Percentiles rank a stretch among this genome's conserved stretches.
Conservation (phyloP, 1,140 invertebrate species). For the Pomacea maculata region DNA sequence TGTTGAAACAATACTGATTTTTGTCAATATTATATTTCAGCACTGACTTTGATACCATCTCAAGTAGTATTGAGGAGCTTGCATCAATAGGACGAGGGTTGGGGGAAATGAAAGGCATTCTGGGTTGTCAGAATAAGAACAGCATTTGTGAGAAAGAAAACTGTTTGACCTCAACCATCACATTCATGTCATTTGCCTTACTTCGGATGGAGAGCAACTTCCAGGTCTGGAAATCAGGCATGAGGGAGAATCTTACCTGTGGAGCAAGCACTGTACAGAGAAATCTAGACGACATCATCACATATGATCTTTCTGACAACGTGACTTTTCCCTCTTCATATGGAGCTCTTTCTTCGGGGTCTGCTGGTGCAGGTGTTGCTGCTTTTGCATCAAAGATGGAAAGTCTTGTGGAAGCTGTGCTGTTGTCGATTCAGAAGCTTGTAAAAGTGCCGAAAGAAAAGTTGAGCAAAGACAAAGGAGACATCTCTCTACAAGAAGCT, state of each 20-base stretch:
- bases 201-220: not conserved
- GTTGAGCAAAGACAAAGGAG: not conserved
- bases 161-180: slow-evolving; percentile 15
- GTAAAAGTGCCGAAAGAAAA: slow-evolving; percentile 27
- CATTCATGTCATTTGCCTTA: slow-evolving; percentile 8
- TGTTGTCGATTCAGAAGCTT: slow-evolving; percentile 51
- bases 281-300: too few species aligned
- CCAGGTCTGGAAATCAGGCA: not conserved
- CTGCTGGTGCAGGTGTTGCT: not conserved
- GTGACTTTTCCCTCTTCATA: too few species aligned
- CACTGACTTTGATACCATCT: not conserved
- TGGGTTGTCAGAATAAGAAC: not conserved
- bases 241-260: not conserved
- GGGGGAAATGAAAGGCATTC: slow-evolving; percentile 3
- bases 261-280: too few species aligned
- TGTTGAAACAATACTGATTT: too few species aligned
- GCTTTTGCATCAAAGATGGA: slow-evolving; percentile 30
- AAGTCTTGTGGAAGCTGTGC: slow-evolving; percentile 34
- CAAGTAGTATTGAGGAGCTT: not conserved
- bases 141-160: not conserved
- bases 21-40: not conserved
- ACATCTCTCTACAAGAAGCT: not conserved
- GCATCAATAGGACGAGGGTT: not conserved
- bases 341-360: too few species aligned
- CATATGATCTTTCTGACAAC: too few species aligned